Evolutionary conservation across 2,797 vertebrate genomes (phyloP), one percentile per base, ranked within the genome.

Genomic region (Tinamus major): DNA sequence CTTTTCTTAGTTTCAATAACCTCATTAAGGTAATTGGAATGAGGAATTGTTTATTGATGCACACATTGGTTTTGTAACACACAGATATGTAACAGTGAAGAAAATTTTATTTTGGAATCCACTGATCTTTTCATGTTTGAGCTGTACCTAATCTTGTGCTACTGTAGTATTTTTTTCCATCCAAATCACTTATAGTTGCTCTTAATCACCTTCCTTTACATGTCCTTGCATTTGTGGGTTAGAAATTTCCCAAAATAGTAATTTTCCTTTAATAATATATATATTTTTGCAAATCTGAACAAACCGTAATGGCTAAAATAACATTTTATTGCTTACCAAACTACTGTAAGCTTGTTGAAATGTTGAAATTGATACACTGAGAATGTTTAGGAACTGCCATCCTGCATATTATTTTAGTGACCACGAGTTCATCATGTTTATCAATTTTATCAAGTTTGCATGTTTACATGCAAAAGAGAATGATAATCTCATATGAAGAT

Each of bases 1-100:
- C 76, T 72, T 35, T 9, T 6, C 53, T 41, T 37, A 51, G 51
- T 41, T 69, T 49, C 63, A 72, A 51, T 29, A 62, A 7, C 46
- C 82, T 80, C 65, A 75, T 91, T 86, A 91, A n/a, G 3, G 33
- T 91, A 91, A 85, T n/a, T 89, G 46, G n/a, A 81, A 89, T 35
- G 21, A 10, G 49, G 63, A 85, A 21, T 48, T 92, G 91, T 72
- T 87, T 89, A 70, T 88, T 79, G 27, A 23, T 75, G 51, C 46
- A 37, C 17, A 78, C 16, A 87, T 8, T 69, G 65, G 76, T 75
- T 94, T 91, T 86, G 11, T 65, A 26, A 7, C 18, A 33, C 31
- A 55, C 2, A 76, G 56, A 88, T 65, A 86, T 78, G 75, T 58
- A 23, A 59, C 27, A 35, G 14, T 85, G n/a, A 24, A 85, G 65